Evolutionary conservation across 2,888 invertebrate species (phyloP).

Genomic region (Lagria hirta): DNA sequence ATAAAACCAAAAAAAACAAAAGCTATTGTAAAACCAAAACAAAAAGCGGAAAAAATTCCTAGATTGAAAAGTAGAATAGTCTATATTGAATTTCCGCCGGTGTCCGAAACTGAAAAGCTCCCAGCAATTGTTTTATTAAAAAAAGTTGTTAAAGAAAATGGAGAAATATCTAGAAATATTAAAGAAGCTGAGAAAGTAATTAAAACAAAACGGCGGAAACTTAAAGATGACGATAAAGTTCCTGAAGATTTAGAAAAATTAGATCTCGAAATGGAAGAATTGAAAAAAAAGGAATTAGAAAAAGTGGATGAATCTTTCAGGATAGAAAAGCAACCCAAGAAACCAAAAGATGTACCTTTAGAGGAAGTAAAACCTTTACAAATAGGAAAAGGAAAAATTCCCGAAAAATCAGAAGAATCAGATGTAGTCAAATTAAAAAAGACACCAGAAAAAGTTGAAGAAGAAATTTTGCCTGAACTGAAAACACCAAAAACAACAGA

Average conservation of each 20-base stretch:
- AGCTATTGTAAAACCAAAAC: constrained; percentile 28
- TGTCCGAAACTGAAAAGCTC: constrained; percentile 44
- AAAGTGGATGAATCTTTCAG: constrained; percentile 50
- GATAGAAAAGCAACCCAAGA: constrained; percentile 42
- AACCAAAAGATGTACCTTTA: constrained; percentile 36
- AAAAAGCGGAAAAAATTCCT: constrained; percentile 37
- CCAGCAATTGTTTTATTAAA: constrained; percentile 50
- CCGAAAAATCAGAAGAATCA: constrained; percentile 45
- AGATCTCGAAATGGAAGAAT: constrained; percentile 53
- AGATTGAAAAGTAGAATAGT: constrained; percentile 55
- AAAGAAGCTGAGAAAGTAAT: constrained; percentile 31
- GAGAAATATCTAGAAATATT: constrained; percentile 40
- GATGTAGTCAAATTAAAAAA: constrained; percentile 58
- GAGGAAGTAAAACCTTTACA: constrained; percentile 54
- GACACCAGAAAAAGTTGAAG: constrained; percentile 30
- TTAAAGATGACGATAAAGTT: constrained; percentile 30
- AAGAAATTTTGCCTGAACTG: constrained; percentile 13
- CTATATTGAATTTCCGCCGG: constrained; percentile 54
- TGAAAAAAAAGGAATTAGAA: constrained; percentile 47
- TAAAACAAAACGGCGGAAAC: constrained; percentile 24
- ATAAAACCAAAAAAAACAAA: constrained; percentile 35
- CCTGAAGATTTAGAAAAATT: constrained; percentile 47
- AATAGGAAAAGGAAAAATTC: constrained; percentile 60
- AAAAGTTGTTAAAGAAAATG: constrained; percentile 45
- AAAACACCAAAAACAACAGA: too few relatives aligned